Percentiles rank a stretch among this genome's conserved stretches.
These are phyloP conservation scores for Ancistrus triradiatus DNA, from an alignment of 2,113 vertebrate species.

Conservation along the genomic window DNA sequence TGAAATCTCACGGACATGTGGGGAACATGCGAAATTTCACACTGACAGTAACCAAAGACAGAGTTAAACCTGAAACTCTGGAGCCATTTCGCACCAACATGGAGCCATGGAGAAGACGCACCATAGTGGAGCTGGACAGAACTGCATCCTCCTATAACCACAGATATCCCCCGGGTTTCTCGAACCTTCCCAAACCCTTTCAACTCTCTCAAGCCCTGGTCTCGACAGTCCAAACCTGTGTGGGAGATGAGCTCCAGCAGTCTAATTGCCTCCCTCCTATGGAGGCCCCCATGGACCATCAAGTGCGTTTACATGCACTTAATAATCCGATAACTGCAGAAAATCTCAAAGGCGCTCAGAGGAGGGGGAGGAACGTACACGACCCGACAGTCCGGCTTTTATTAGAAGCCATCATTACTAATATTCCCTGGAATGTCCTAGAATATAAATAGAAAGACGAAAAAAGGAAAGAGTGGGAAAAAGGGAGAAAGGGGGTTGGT, in stretches of 20 bases:
- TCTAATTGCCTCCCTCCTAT: conserved; percentile 28
- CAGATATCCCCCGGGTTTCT: background rate
- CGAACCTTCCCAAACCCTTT: no score
- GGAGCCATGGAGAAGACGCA: conserved; percentile 2
- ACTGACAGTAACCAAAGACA: no score
- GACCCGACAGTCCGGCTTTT: conserved; percentile 40
- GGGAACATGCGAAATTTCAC: no score
- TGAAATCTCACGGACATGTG: no score
- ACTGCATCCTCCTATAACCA: no score
- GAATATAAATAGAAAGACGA: conserved; percentile 41
- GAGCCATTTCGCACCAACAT: background rate
- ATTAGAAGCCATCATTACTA: conserved; percentile 47
- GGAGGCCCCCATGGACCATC: conserved; percentile 23
- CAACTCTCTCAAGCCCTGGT: background rate
- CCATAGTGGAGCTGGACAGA: no score
- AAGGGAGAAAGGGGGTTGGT: conserved; percentile 25
- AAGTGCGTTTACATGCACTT: no score
- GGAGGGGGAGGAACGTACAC: conserved; percentile 4
- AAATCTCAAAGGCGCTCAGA: conserved; percentile 3
- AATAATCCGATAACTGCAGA: no score
- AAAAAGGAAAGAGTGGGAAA: conserved; percentile 20
- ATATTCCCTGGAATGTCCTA: conserved; percentile 45
- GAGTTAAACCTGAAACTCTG: background rate
- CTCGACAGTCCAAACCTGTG: conserved; percentile 3
- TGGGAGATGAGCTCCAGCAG: conserved; percentile 5